Conservation (phyloP, 2,888 invertebrate genomes). For the Drosophila cracens region DNA sequence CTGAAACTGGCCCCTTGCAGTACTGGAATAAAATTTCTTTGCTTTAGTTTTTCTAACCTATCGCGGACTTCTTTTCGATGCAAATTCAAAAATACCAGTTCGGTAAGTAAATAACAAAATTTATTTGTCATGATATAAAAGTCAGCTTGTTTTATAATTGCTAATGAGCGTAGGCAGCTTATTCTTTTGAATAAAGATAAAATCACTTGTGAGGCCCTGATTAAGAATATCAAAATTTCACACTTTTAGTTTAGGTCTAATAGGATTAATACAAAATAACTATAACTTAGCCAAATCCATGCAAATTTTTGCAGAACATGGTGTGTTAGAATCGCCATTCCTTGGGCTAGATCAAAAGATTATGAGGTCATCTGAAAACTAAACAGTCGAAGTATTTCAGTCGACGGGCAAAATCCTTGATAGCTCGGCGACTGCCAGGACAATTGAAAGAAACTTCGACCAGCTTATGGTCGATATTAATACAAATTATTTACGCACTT, state of each 20-base stretch:
- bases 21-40: background rate
- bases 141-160: background rate
- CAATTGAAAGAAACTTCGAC: background rate
- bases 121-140: background rate
- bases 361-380: background rate
- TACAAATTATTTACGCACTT: background rate
- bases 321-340: background rate
- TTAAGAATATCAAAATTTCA: background rate
- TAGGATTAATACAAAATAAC: background rate
- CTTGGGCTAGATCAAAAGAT: background rate
- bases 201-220: background rate
- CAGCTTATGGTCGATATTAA: background rate
- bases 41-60: conserved; percentile 81
- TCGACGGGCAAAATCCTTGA: background rate
- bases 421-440: background rate
- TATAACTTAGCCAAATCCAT: background rate
- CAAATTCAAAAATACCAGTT: conserved; percentile 82
- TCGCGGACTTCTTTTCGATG: conserved; percentile 83
- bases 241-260: background rate
- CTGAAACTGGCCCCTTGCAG: background rate
- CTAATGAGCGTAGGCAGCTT: too few relatives aligned
- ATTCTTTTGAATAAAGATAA: background rate
- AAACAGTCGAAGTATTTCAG: background rate
- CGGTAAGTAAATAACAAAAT: conserved; percentile 71
- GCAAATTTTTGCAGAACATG: background rate